Evolutionary conservation across 2,888 invertebrate species (phyloP).

Genomic region (Leucoma salicis): DNA sequence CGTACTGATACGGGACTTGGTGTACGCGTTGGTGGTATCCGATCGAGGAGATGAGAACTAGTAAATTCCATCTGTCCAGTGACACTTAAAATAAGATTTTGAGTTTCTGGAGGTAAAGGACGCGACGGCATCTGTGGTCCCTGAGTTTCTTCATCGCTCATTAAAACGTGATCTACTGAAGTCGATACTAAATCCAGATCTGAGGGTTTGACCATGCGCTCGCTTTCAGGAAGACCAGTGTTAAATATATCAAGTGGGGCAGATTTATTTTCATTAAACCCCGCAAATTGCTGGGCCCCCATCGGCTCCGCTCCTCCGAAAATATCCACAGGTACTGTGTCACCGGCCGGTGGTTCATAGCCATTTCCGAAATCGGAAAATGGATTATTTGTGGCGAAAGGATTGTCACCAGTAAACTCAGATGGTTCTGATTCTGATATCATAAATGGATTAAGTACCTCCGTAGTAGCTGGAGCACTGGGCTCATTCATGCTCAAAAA

Average conservation of each 20-base stretch:
- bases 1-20: slow-evolving; percentile 93
- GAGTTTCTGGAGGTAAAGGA: slow-evolving; percentile 89
- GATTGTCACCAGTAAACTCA: slow-evolving; percentile 82
- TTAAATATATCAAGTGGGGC: slow-evolving; percentile 44
- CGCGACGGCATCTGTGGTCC: slow-evolving; percentile 73
- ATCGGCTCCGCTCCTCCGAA: slow-evolving; percentile 63
- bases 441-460: slow-evolving; percentile 87
- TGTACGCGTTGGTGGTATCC: slow-evolving; percentile 91
- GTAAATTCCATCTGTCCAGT: slow-evolving; percentile 95
- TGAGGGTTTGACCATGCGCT: slow-evolving; percentile 58
- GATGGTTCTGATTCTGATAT: slow-evolving; percentile 68
- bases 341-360: slow-evolving; percentile 62
- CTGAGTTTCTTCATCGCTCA: slow-evolving; percentile 35
- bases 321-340: slow-evolving; percentile 67
- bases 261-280: slow-evolving; percentile 34
- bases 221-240: slow-evolving; percentile 36
- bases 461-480: slow-evolving; percentile 68
- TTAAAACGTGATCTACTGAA: slow-evolving; percentile 45
- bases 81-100: slow-evolving; percentile 91
- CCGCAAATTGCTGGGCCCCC: slow-evolving; percentile 57
- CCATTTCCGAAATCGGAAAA: slow-evolving; percentile 83
- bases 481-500: slow-evolving; percentile 89
- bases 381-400: slow-evolving; percentile 88
- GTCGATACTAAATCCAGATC: slow-evolving; percentile 63
- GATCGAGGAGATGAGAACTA: slow-evolving; percentile 90